phyloP scores from a whole-genome alignment of 2,888 invertebrate genomes.

The Hyposoter dolosus region DNA sequence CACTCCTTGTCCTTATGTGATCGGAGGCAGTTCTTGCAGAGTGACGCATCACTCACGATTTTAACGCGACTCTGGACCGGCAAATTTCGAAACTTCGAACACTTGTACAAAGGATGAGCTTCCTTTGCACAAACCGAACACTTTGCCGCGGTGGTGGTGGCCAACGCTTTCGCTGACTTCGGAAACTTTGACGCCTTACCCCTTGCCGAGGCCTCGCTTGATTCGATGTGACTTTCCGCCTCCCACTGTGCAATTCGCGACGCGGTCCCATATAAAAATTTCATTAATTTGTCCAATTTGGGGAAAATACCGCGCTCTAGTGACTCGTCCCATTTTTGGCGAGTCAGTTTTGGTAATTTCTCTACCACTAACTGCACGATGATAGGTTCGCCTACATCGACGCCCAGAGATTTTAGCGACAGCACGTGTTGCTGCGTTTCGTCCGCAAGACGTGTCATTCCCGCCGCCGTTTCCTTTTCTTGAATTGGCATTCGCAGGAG shows the following conservation, averaged over 20 bases:
- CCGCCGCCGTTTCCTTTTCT: conserved; percentile 18
- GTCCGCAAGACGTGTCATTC: not conserved
- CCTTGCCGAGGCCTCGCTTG: not conserved
- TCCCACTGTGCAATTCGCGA: not conserved
- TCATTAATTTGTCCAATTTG: not conserved
- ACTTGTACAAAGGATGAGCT: conserved; percentile 5
- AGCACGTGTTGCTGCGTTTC: conserved; percentile 13
- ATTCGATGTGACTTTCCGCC: not conserved
- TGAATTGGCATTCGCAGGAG: not conserved
- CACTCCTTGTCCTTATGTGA: conserved; percentile 7
- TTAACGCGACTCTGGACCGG: not conserved
- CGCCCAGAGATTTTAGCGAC: not conserved
- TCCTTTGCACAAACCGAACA: not conserved
- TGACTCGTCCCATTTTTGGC: conserved; percentile 16
- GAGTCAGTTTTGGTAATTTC: not conserved
- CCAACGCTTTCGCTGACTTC: not conserved
- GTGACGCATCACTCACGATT: not conserved
- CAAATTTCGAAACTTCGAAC: not conserved
- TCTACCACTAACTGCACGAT: not conserved
- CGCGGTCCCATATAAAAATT: conserved; percentile 21
- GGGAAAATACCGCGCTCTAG: not conserved
- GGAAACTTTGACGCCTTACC: not conserved
- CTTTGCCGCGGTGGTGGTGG: not conserved
- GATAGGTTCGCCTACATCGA: not conserved
- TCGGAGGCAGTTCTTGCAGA: not conserved